Evolutionary conservation across 2,113 vertebrate species (phyloP).

Genomic region (Enhydra lutris): DNA sequence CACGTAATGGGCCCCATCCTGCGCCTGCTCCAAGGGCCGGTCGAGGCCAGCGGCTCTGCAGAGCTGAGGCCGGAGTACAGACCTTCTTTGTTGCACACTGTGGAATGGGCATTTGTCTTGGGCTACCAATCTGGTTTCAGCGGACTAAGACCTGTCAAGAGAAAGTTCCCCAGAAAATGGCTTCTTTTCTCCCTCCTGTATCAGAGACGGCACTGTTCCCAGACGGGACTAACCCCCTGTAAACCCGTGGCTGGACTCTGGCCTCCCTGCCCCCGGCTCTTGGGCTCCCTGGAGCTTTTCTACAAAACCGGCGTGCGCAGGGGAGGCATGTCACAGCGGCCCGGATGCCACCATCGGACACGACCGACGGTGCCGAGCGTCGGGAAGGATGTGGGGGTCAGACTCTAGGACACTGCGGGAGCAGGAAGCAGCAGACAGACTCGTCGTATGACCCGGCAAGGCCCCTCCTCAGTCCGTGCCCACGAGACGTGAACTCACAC

Average conservation of each 20-base stretch:
- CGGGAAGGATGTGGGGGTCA: fast-evolving
- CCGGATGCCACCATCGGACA: fast-evolving
- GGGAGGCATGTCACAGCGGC: fast-evolving
- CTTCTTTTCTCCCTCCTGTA: background rate
- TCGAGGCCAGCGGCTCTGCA: fast-evolving
- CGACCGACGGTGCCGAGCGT: fast-evolving
- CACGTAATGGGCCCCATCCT: fast-evolving
- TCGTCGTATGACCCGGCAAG: fast-evolving
- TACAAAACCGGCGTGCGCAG: background rate
- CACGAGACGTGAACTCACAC: fast-evolving
- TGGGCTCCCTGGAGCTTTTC: background rate
- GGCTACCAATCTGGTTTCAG: background rate
- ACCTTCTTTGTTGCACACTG: background rate
- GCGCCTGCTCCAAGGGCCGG: background rate
- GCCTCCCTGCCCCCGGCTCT: background rate
- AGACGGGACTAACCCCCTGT: fast-evolving
- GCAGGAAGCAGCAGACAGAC: fast-evolving
- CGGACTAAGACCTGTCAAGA: background rate
- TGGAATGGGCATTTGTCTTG: fast-evolving
- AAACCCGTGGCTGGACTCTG: background rate
- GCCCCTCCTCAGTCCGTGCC: fast-evolving
- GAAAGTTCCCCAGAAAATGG: background rate
- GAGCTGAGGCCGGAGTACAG: fast-evolving
- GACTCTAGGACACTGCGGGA: fast-evolving
- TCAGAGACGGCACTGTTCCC: fast-evolving